Evolutionary conservation across 2,113 vertebrate genomes (phyloP), one percentile per base, ranked within the genome.

Genomic region (Phoxinus phoxinus): DNA sequence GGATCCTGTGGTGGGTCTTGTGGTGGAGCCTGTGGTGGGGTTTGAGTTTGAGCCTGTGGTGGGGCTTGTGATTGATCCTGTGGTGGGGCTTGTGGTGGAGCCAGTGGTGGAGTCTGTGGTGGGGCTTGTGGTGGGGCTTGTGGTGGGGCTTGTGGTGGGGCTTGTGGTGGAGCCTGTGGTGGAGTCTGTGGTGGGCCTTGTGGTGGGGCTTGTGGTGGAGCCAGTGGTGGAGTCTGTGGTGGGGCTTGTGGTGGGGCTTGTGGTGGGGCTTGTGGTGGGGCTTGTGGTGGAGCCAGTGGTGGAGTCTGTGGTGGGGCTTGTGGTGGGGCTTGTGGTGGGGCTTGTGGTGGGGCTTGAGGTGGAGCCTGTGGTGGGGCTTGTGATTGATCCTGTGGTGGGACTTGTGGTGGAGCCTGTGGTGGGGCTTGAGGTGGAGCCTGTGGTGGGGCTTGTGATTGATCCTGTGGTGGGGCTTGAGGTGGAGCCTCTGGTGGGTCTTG

Each of bases 241-340:
- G 2, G 12, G 7, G 2, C 0, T 5, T 17, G 27, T 30, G 13
- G 61, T 65, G 0, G 17, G 17, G 2, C 5, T 53, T 19, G 51
- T 0, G 12, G 61, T 15, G 2, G 12, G 7, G 2, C 0, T 5
- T 17, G 27, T 30, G 13, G 61, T 30, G 3, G 61, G 2, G 1
- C 5, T 65, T 65, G 6, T 0, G 2, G 61, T 65, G 0, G 61
- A 3, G 6, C 13, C 1, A n/a, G n/a, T n/a, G 5, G 61, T 63
- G 5, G 61, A 3, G 2, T 12, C 2, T 30, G 61, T 15, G 12
- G 25, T 63, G 9, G 61, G 12, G 0, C 8, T 15, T 63, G 61
- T 0, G 25, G 25, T 15, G 0, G 12, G 4, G 1, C 0, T 3
- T 21, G 6, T 10, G 32, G 6, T 69, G 2, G 27, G 8, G 1